Evolutionary conservation across 2,113 vertebrate species (phyloP).

Genomic region (Alosa alosa): DNA sequence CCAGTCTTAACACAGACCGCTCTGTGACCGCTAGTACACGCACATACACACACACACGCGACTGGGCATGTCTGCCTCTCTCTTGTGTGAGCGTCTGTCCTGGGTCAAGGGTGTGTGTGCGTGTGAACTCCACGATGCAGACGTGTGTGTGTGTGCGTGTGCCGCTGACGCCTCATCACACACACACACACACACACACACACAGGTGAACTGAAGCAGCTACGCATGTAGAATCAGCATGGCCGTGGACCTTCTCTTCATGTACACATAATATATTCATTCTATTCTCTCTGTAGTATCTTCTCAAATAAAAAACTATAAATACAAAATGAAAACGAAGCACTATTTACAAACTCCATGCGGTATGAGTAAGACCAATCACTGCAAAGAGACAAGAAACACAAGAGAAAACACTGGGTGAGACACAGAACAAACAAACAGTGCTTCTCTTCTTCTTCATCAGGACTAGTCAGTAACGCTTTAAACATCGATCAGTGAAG

Average conservation of each 20-base stretch:
- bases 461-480: neutral
- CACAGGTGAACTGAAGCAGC: slow-evolving; percentile 78
- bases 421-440: slow-evolving; percentile 25
- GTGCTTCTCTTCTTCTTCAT: neutral
- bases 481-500: slow-evolving; percentile 26
- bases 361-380: slow-evolving; percentile 91
- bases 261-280: slow-evolving; percentile 62
- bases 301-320: slow-evolving; percentile 82
- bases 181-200: slow-evolving; percentile 53
- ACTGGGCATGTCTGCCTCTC: slow-evolving; percentile 49
- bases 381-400: slow-evolving; percentile 81
- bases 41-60: slow-evolving; percentile 75
- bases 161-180: slow-evolving; percentile 48
- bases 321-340: slow-evolving; percentile 87
- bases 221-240: slow-evolving; percentile 79
- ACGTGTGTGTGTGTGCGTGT: slow-evolving; percentile 51
- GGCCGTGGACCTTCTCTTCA: slow-evolving; percentile 65
- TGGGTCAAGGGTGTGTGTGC: slow-evolving; percentile 37
- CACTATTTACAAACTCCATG: slow-evolving; percentile 99
- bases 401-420: slow-evolving; percentile 52
- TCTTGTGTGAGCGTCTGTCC: slow-evolving; percentile 38
- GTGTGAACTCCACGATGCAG: slow-evolving; percentile 57
- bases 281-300: slow-evolving; percentile 45
- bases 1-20: slow-evolving; percentile 75
- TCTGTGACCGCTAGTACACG: slow-evolving; percentile 49